Conservation (phyloP, 2,113 vertebrate species). For the Xiphias gladius region DNA sequence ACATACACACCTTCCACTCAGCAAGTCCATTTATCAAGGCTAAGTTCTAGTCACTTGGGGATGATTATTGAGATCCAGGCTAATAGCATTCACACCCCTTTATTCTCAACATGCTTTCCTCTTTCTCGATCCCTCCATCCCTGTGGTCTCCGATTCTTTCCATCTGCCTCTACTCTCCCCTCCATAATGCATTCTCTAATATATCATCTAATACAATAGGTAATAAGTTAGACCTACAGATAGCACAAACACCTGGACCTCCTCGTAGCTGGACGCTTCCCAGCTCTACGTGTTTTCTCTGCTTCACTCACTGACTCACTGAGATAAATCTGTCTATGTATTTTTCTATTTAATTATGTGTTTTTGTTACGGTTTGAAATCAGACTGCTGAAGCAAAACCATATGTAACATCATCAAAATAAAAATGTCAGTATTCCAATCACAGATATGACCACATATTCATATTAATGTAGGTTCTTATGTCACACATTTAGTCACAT, state of each 20-base stretch:
- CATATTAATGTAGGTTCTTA: not conserved
- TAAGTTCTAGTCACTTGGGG: slow-evolving; percentile 81
- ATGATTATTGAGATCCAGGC: slow-evolving; percentile 80
- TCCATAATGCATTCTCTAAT: slow-evolving; percentile 53
- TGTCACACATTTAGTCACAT: not conserved
- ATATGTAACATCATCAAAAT: not conserved
- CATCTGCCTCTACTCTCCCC: slow-evolving; percentile 60
- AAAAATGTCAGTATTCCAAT: not conserved
- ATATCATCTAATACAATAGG: slow-evolving; percentile 69
- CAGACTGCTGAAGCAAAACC: not conserved
- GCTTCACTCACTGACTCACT: slow-evolving; percentile 11
- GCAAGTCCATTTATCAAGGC: slow-evolving; percentile 80
- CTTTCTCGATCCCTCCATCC: slow-evolving; percentile 59
- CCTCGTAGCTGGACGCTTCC: slow-evolving; percentile 26
- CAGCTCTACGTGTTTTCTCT: slow-evolving; percentile 9
- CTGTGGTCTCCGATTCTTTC: slow-evolving; percentile 74
- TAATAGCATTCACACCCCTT: slow-evolving; percentile 78
- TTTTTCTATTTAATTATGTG: slow-evolving; percentile 23
- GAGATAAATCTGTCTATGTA: slow-evolving; percentile 8
- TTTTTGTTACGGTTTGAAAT: slow-evolving; percentile 15
- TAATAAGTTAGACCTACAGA: slow-evolving; percentile 62
- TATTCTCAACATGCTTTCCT: slow-evolving; percentile 68
- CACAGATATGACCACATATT: not conserved
- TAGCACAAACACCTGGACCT: slow-evolving; percentile 63
- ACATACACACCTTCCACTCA: slow-evolving; percentile 53